Conservation (phyloP, 1,140 invertebrate species). For the Cotesia glomerata region DNA sequence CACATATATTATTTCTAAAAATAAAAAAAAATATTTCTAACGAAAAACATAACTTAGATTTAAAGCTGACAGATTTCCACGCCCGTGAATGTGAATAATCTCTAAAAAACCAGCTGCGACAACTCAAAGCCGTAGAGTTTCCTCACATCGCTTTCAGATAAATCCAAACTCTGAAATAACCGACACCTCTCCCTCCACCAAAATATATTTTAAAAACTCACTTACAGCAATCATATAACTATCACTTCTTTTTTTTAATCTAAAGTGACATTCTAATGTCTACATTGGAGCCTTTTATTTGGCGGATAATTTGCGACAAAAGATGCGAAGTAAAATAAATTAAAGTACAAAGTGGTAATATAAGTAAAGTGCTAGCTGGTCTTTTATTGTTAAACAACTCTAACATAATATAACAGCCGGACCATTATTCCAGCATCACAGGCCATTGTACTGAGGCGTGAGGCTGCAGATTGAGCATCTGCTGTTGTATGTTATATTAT, state of each 20-base stretch:
- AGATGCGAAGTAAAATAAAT: constrained; percentile 10
- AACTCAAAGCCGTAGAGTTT: background rate
- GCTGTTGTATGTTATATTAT: constrained; percentile 2
- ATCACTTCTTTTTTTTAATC: too few species aligned
- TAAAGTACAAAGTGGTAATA: background rate
- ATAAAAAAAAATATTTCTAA: too few species aligned
- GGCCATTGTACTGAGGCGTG: constrained; percentile 34
- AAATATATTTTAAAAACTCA: too few species aligned
- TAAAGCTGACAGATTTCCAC: background rate
- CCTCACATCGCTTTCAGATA: background rate
- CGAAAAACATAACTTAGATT: too few species aligned
- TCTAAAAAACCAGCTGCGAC: background rate
- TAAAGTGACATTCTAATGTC: background rate
- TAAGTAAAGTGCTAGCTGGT: background rate
- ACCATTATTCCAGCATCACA: constrained; percentile 34
- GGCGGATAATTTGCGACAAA: background rate
- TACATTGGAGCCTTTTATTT: background rate
- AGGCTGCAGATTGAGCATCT: constrained; percentile 35
- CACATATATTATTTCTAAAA: too few species aligned
- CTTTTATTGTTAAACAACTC: constrained; percentile 30
- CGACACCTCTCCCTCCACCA: background rate
- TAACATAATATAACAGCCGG: background rate
- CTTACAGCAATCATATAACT: too few species aligned
- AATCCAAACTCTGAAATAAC: background rate
- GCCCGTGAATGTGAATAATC: constrained; percentile 2